Conservation (phyloP, 2,797 vertebrate genomes). For the Dipus sagitta region DNA sequence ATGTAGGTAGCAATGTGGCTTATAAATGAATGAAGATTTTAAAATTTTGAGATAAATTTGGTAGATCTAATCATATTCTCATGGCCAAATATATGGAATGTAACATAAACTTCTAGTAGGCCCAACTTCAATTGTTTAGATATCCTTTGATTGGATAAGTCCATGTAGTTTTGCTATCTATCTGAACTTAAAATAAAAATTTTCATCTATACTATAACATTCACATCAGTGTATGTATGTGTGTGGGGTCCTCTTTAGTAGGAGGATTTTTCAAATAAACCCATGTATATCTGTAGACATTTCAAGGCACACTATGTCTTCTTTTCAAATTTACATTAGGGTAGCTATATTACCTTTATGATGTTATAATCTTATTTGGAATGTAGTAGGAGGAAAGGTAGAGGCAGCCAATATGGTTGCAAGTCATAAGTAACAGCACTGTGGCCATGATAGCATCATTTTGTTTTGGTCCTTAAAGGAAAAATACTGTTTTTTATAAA, state of each 20-base stretch:
- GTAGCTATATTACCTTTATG: slow-evolving; percentile 5
- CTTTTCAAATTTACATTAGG: neutral
- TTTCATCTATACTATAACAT: neutral
- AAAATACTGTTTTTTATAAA: neutral
- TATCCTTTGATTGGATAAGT: neutral
- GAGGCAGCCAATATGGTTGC: neutral
- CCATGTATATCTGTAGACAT: neutral
- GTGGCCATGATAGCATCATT: neutral
- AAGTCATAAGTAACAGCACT: neutral
- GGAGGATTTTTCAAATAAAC: slow-evolving; percentile 23
- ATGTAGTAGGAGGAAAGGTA: neutral
- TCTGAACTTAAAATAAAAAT: neutral
- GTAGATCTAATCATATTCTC: neutral
- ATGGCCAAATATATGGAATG: neutral
- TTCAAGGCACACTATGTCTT: neutral
- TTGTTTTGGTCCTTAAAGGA: neutral
- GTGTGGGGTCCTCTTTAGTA: neutral
- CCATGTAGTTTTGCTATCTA: neutral
- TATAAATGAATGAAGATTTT: neutral
- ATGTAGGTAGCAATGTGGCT: neutral
- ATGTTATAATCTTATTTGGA: neutral
- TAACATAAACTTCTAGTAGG: neutral
- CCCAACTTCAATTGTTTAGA: neutral
- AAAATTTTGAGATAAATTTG: slow-evolving; percentile 10
- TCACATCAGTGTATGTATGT: neutral